Base-by-base conservation (phyloP, 1,140 invertebrate species). In the Ceratina calcarata region DNA sequence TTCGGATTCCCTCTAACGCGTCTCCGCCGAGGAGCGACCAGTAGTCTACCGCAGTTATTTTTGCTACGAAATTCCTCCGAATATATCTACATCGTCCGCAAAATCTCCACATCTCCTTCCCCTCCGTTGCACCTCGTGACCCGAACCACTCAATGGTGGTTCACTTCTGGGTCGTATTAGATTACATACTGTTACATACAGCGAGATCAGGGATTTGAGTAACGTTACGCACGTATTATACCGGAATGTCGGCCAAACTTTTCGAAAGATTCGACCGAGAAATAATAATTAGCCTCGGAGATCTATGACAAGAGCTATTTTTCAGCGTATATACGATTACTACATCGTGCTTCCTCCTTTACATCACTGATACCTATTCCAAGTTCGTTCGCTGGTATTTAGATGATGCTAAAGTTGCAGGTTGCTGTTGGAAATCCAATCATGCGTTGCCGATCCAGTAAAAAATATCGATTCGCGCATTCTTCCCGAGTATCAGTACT, bases 21-120 rank as follows among this genome's bases (percentile, higher is more conserved):
- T 87, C 84, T 69, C 70, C 71, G 80, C 20, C 66, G 57, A 53
- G 72, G 20, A 75, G 73, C 74, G 77, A 86, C 76, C 79, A 78
- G 84, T 86, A 83, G 84, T 86, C 85, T 78, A 89, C 84, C 84
- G 69, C 22, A 84, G 91, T 91, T 92, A 93, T 92, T 92, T 92
- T 92, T 86, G 89, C 83, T 88, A 87, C 86, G 78, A 92, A 93
- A 91, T 92, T 92, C 91, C 90, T 91, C 88, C 89, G 84, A 90
- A 92, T 92, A 91, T 92, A 91, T 91, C 88, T 91, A 86, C 87
- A 87, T 87, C 86, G 86, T 88, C 86, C 89, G 88, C 90, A 89
- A 91, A 92, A 91, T 90, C 86, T 89, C 88, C 85, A 88, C 86
- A 72, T 85, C 87, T 84, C 82, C 86, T 78, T 76, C 55, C 83